A percentile compares a stretch with the other conserved stretches of the same genome.
These are phyloP conservation scores for Crotalus viridis DNA, from an alignment of 2,113 vertebrate genomes.

Conservation along the genomic window DNA sequence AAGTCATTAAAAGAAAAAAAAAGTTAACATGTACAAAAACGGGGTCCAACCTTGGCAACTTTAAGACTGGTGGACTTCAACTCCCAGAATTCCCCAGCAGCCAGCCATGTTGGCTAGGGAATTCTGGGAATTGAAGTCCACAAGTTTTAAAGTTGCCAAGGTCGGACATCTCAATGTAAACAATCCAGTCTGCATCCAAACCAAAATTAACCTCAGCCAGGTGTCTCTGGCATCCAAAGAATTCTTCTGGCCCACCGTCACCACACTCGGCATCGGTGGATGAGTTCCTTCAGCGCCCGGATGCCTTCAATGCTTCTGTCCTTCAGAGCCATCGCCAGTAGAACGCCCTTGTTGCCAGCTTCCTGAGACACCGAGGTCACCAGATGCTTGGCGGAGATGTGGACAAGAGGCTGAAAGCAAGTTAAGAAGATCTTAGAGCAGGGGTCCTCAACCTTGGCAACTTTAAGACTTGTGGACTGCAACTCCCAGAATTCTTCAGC, in stretches of 20 bases:
- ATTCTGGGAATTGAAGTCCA: neutral
- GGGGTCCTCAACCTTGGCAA: too few relatives aligned
- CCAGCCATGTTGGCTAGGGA: neutral
- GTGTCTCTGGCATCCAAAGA: neutral
- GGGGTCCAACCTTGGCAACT: neutral
- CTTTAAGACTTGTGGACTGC: too few relatives aligned
- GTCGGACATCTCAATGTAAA: neutral
- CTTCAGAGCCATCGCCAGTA: slow-evolving; percentile 87
- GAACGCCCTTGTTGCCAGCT: slow-evolving; percentile 86
- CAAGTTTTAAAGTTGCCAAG: neutral
- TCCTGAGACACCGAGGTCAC: slow-evolving; percentile 86
- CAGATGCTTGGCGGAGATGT: slow-evolving; percentile 91
- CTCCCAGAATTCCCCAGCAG: neutral
- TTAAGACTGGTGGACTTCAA: neutral
- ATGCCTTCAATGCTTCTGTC: slow-evolving; percentile 84
- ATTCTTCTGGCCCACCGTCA: slow-evolving; percentile 57
- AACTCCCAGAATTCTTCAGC: too few relatives aligned
- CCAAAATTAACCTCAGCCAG: slow-evolving; percentile 22
- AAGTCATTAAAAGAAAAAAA: neutral
- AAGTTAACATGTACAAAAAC: neutral
- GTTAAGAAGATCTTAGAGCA: neutral
- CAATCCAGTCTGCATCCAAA: neutral
- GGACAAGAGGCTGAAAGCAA: slow-evolving; percentile 83
- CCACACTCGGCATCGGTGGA: slow-evolving; percentile 90
- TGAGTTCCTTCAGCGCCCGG: slow-evolving; percentile 83